phyloP scores from a whole-genome alignment of 2,888 invertebrate species.

The Melieria omissa region DNA sequence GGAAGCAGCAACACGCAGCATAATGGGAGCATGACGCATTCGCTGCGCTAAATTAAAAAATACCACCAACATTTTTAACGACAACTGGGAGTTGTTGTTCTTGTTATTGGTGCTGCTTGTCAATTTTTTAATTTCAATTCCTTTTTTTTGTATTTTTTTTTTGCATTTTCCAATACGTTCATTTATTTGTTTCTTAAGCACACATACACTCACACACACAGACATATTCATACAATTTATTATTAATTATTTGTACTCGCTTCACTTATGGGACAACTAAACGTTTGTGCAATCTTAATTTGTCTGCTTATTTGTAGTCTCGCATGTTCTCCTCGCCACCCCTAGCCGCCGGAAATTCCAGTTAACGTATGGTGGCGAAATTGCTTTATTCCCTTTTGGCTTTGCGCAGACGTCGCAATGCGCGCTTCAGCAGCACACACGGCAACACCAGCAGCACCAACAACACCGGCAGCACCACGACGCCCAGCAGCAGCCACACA shows the following conservation, averaged over 20 bases:
- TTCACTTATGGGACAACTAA: not conserved
- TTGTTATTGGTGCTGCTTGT: not conserved
- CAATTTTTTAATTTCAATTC: conserved; percentile 20
- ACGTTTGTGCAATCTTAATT: conserved; percentile 20
- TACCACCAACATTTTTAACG: conserved; percentile 8
- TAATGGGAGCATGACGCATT: not conserved
- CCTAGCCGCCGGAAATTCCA: too few relatives aligned
- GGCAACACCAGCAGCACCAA: conserved; percentile 3
- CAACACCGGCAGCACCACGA: conserved; percentile 5
- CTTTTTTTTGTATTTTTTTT: conserved; percentile 2
- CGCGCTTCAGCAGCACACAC: not conserved
- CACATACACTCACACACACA: too few relatives aligned
- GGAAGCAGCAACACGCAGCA: not conserved
- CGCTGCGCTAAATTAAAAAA: conserved; percentile 30
- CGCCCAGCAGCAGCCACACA: conserved; percentile 11
- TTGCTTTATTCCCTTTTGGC: not conserved
- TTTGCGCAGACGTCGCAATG: not conserved
- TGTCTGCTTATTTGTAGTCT: not conserved
- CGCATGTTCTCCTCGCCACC: not conserved
- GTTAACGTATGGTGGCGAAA: not conserved
- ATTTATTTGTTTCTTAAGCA: too few relatives aligned
- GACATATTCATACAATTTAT: too few relatives aligned
- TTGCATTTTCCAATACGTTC: not conserved
- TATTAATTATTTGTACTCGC: too few relatives aligned
- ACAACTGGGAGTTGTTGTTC: conserved; percentile 19